A percentile compares a stretch with the other conserved stretches of the same genome.
Evolutionary conservation across 2,888 invertebrate species (phyloP).

Genomic region (Limnephilus auricula): DNA sequence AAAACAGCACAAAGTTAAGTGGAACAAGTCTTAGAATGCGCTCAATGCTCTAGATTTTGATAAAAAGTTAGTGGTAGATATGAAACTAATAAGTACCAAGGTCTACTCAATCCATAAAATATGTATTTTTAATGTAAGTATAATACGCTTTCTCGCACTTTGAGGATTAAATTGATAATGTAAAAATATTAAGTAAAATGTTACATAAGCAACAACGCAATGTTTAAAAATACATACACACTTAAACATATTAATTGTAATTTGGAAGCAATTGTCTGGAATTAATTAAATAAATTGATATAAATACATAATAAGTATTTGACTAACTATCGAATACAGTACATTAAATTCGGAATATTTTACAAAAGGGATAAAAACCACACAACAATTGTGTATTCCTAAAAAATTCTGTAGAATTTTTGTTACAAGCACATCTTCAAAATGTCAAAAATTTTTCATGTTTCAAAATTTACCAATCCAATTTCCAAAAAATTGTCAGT

Average conservation of each 20-base stretch:
- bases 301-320: neutral
- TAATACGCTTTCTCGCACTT: neutral
- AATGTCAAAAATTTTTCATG: neutral
- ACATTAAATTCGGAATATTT: neutral
- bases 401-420: neutral
- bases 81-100: neutral
- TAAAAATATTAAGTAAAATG: too few relatives aligned
- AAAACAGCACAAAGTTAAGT: neutral
- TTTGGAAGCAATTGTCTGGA: neutral
- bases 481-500: neutral
- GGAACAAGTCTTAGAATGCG: neutral
- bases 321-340: neutral
- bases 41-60: neutral
- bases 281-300: neutral
- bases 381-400: neutral
- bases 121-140: too few relatives aligned
- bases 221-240: neutral
- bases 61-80: neutral
- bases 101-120: neutral
- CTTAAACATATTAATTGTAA: neutral
- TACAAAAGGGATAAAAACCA: neutral
- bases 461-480: neutral
- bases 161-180: neutral
- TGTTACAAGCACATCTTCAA: neutral
- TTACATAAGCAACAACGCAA: neutral